Conservation (phyloP, 35 echinoderm and acorn worm genomes). For the Apostichopus parvimensis region DNA sequence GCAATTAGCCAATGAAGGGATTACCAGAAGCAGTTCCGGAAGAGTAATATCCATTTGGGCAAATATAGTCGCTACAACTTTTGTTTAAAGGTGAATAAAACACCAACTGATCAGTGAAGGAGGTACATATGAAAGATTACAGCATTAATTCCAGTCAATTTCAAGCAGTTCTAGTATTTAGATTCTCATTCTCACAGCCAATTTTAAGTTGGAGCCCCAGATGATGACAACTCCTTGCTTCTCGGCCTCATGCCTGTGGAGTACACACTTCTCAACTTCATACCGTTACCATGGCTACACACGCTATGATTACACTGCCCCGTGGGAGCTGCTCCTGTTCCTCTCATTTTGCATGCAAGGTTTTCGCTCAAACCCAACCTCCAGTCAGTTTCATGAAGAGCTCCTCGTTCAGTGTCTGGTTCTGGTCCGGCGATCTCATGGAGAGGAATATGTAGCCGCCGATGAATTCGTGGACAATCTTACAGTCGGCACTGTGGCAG, state of each 20-base stretch:
- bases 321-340: background rate
- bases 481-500: conserved; percentile 87
- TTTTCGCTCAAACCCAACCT: conserved; percentile 78
- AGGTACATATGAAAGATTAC: background rate
- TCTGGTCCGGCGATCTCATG: conserved; percentile 88
- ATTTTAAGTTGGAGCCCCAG: background rate
- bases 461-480: conserved; percentile 97
- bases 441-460: conserved; percentile 98
- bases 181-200: too few species aligned
- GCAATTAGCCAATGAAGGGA: background rate
- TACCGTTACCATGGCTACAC: conserved; percentile 17
- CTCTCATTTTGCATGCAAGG: background rate
- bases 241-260: background rate
- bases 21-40: background rate
- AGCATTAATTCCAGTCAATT: background rate
- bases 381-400: conserved; percentile 94
- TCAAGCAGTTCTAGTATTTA: background rate
- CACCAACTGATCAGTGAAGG: background rate
- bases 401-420: conserved; percentile 90
- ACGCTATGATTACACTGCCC: conserved; percentile 56
- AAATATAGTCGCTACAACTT: background rate
- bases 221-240: background rate
- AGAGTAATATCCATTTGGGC: background rate
- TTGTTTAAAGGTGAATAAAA: background rate
- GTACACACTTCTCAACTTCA: background rate